These are phyloP conservation scores for Pygmarrhopalites habei DNA, from an alignment of 1,140 invertebrate genomes.

Conservation along the genomic window DNA sequence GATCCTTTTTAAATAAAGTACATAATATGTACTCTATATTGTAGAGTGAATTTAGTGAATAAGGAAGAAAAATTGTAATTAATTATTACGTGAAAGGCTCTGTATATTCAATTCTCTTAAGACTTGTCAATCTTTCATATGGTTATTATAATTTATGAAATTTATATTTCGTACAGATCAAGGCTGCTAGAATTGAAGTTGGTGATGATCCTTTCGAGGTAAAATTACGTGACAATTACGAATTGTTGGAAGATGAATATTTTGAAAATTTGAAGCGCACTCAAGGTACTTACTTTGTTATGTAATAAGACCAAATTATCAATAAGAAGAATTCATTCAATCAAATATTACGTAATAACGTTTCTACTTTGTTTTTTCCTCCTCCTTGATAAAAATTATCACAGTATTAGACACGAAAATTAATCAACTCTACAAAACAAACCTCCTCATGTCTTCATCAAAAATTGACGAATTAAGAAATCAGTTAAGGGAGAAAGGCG, in stretches of 20 bases:
- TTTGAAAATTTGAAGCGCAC: conserved; percentile 88
- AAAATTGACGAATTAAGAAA: conserved; percentile 85
- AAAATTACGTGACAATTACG: conserved; percentile 89
- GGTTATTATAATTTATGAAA: neutral
- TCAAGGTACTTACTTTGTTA: too few relatives aligned
- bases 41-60: too few relatives aligned
- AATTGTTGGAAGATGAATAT: conserved; percentile 91
- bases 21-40: too few relatives aligned
- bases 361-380: too few relatives aligned
- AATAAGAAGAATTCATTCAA: too few relatives aligned
- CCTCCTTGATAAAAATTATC: too few relatives aligned
- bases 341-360: too few relatives aligned
- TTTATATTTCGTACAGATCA: conserved; percentile 51
- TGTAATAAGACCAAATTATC: too few relatives aligned
- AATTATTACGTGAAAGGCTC: too few relatives aligned
- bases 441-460: conserved; percentile 70
- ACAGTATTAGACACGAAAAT: conserved; percentile 88
- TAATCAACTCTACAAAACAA: conserved; percentile 65
- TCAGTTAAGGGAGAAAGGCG: conserved; percentile 77
- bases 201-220: conserved; percentile 98
- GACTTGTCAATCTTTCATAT: neutral
- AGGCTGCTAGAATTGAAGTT: conserved; percentile 79
- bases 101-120: too few relatives aligned
- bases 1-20: too few relatives aligned
- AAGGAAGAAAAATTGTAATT: too few relatives aligned